Conservation (phyloP, 1,140 invertebrate genomes). For the Colletes gigas region DNA sequence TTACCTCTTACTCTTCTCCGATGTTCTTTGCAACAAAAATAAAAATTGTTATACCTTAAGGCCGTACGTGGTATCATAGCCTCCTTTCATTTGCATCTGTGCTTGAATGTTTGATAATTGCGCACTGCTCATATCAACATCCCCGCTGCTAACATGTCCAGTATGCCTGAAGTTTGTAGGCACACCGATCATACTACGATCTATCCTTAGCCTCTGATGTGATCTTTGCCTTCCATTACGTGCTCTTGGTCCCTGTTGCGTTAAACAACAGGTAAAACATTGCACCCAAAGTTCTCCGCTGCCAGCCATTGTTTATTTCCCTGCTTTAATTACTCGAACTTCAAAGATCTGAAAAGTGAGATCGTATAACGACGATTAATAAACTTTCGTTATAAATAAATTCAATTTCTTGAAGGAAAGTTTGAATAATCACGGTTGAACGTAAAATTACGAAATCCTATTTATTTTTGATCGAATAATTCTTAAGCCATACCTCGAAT, state of each 20-base stretch:
- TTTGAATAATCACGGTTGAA: too few relatives aligned
- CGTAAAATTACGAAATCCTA: background rate
- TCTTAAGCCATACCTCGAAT: background rate
- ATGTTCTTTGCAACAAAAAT: background rate
- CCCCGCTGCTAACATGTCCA: constrained; percentile 94
- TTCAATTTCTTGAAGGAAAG: too few relatives aligned
- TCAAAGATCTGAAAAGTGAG: constrained; percentile 2
- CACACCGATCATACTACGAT: constrained; percentile 94
- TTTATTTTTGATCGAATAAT: background rate
- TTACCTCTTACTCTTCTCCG: background rate
- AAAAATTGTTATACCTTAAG: constrained; percentile 79
- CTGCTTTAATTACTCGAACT: background rate
- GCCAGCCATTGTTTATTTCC: constrained; percentile 82
- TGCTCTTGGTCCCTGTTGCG: constrained; percentile 85
- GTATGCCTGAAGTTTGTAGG: constrained; percentile 96
- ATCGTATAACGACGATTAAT: background rate
- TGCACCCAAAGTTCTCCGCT: constrained; percentile 91
- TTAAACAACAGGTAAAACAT: constrained; percentile 92
- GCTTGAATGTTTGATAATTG: constrained; percentile 89
- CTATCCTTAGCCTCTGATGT: constrained; percentile 88
- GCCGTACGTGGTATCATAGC: constrained; percentile 87
- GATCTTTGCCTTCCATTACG: constrained; percentile 84
- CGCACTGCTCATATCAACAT: constrained; percentile 88
- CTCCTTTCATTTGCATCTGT: constrained; percentile 94
- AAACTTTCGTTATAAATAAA: background rate